Base-by-base conservation (phyloP, 2,797 vertebrate genomes). In the Vultur gryphus region DNA sequence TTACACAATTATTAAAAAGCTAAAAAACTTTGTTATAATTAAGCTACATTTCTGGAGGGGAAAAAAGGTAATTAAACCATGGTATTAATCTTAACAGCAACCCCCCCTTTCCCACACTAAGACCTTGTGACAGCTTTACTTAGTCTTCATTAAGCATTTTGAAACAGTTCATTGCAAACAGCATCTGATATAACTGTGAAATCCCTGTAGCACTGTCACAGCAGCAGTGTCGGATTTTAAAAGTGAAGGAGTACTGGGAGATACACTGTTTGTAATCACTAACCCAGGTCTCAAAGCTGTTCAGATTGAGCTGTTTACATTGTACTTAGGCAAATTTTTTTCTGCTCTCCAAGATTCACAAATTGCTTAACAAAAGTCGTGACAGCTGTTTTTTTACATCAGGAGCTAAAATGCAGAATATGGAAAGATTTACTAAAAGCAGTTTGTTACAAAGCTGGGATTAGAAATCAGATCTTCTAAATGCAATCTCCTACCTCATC, bases 131-230 rank as follows among this genome's bases (percentile, higher is more conserved):
- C 82, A 91, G 76, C 15, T 82, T 92, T 73, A 72, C 61, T 84
- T 87, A 79, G 64, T 89, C 66, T 94, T 89, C 84, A 67, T 95
- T 92, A 84, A 44, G 48, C 25, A 14, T 94, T 94, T 92, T 92
- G 66, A 72, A 93, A 81, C 62, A 94, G 51, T 20, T 86, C 33
- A 16, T 54, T 55, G 54, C 49, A 84, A 92, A 48, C 48, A 49
- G 46, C 7, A 3, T 71, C 70, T 75, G 87, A 71, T 72, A 8
- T 7, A 90, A 75, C 69, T 58, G 51, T 59, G 83, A 79, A 90
- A 90, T 87, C 91, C 82, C 61, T 86, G n/a, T 25, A 91, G 44
- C 18, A 12, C 69, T 88, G 77, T 89, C 65, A n/a, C 39, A 84
- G 84, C 39, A 71, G 18, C 28, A 88, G 49, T 17, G 20, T 82